phyloP scores from a whole-genome alignment of 1,140 invertebrate species.

The Cyrtorhinus lividipennis region DNA sequence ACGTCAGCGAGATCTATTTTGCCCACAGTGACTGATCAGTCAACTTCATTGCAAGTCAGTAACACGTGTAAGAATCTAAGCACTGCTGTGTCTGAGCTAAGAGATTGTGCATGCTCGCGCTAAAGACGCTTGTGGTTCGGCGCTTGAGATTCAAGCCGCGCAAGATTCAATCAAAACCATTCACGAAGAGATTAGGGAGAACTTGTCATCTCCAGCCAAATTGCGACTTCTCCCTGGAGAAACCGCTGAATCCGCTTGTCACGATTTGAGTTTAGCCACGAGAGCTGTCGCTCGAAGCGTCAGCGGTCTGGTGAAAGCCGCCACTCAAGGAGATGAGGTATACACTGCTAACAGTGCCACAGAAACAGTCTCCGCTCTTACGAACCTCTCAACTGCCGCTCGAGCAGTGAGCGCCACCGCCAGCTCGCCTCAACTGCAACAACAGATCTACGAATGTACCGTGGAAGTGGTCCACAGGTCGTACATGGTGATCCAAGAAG shows the following conservation, averaged over 20 bases:
- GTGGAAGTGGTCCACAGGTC: slow-evolving; percentile 67
- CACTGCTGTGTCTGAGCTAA: slow-evolving; percentile 58
- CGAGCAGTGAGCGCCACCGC: slow-evolving; percentile 54
- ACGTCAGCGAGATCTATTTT: slow-evolving; percentile 64
- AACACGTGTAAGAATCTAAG: slow-evolving; percentile 60
- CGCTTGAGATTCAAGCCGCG: slow-evolving; percentile 64
- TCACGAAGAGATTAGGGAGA: slow-evolving; percentile 66
- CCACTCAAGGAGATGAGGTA: slow-evolving; percentile 66
- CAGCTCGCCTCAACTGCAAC: slow-evolving; percentile 36
- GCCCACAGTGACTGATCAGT: slow-evolving; percentile 71
- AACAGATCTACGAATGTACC: slow-evolving; percentile 43
- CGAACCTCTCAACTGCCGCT: slow-evolving; percentile 52
- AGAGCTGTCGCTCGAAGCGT: slow-evolving; percentile 49
- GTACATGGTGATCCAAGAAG: slow-evolving; percentile 59
- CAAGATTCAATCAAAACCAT: slow-evolving; percentile 50
- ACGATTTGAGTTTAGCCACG: slow-evolving; percentile 52
- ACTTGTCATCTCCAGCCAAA: slow-evolving; percentile 55
- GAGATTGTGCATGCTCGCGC: slow-evolving; percentile 68
- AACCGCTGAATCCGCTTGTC: slow-evolving; percentile 57
- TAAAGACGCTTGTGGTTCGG: slow-evolving; percentile 71
- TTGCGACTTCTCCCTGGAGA: slow-evolving; percentile 75
- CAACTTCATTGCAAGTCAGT: slow-evolving; percentile 53
- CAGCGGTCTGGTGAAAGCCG: slow-evolving; percentile 71
- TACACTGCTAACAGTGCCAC: slow-evolving; percentile 68
- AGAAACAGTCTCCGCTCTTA: slow-evolving; percentile 60